A percentile compares a stretch with the other conserved stretches of the same genome.
These are phyloP conservation scores for Yponomeuta evonymella DNA, from an alignment of 2,888 invertebrate genomes.

Conservation along the genomic window DNA sequence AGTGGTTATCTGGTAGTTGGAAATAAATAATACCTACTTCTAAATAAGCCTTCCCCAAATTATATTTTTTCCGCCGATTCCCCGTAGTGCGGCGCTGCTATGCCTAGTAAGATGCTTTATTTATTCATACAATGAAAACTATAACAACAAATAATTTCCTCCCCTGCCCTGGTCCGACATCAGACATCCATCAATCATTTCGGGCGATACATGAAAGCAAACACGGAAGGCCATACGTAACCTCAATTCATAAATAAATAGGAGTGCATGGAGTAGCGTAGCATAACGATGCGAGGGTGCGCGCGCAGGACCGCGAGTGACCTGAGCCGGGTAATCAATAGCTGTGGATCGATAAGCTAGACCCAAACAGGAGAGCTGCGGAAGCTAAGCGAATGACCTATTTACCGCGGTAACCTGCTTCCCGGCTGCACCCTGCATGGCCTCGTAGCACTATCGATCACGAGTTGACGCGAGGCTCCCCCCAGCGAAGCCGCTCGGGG, in stretches of 20 bases:
- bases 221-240: conserved; percentile 13
- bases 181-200: conserved; percentile 11
- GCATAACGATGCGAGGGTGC: conserved; percentile 20
- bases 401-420: conserved; percentile 33
- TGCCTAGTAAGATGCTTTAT: no score
- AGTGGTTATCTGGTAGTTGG: no score
- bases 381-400: conserved; percentile 64
- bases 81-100: no score
- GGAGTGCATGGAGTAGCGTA: conserved; percentile 8
- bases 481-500: not conserved
- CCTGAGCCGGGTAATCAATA: not conserved
- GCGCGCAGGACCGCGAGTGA: conserved; percentile 29
- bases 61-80: no score
- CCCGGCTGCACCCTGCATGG: conserved; percentile 11
- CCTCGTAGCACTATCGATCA: conserved; percentile 1
- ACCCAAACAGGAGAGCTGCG: conserved; percentile 68
- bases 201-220: conserved; percentile 11
- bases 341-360: conserved; percentile 54
- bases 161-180: not conserved
- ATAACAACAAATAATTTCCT: conserved; percentile 10
- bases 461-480: not conserved
- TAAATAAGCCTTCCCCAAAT: no score
- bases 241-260: conserved; percentile 14
- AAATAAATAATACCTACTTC: no score
- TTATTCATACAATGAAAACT: not conserved